Evolutionary conservation across 2,113 vertebrate genomes (phyloP).

Genomic region (Aegotheles bennettii): DNA sequence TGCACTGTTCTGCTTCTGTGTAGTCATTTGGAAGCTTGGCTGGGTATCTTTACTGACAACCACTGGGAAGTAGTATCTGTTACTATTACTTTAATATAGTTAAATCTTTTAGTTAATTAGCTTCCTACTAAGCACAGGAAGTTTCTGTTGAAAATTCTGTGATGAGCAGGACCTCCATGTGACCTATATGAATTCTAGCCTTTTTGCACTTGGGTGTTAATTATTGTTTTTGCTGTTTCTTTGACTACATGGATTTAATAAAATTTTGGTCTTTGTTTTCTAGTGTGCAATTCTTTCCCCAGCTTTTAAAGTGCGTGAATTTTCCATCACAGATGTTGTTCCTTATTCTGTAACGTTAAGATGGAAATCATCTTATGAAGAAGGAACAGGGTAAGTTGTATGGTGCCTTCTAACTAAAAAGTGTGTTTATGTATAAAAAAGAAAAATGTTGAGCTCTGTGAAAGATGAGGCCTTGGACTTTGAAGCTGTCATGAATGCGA

Average conservation of each 20-base stretch:
- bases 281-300: conserved; percentile 97
- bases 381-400: conserved; percentile 84
- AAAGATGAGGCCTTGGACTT: neutral
- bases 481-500: neutral
- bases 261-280: conserved; percentile 28
- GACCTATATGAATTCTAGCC: neutral
- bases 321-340: conserved; percentile 92
- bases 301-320: conserved; percentile 95
- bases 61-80: neutral
- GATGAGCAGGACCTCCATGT: neutral
- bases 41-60: neutral
- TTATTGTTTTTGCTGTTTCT: neutral
- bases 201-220: neutral
- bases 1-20: neutral
- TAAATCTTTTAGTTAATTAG: neutral
- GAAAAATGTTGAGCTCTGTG: neutral
- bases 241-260: neutral
- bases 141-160: neutral
- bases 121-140: neutral
- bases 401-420: neutral
- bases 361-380: conserved; percentile 90
- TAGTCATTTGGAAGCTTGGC: neutral
- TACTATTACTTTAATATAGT: neutral
- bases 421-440: neutral
- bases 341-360: conserved; percentile 92